These are phyloP conservation scores for Hypercompe scribonia DNA, from an alignment of 2,888 invertebrate species.

Conservation along the genomic window DNA sequence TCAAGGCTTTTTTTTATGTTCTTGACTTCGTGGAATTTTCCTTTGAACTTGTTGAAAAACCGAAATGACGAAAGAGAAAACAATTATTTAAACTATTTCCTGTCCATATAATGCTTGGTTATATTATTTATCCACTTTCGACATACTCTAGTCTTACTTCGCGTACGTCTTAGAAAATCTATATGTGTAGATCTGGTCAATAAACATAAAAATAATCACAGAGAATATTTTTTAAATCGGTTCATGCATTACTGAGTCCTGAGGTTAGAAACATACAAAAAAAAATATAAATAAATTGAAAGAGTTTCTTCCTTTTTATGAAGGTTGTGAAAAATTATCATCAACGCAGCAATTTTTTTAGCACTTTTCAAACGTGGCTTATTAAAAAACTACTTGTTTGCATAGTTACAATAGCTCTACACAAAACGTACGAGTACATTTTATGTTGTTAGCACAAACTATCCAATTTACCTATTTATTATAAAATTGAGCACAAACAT, in stretches of 20 bases:
- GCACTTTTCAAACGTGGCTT: too few species aligned
- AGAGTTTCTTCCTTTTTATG: too few species aligned
- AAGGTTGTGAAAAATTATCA: too few species aligned
- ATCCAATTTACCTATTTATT: neutral
- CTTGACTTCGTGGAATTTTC: neutral
- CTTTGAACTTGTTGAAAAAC: neutral
- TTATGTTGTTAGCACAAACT: neutral
- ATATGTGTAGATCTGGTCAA: neutral
- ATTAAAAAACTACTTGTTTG: too few species aligned
- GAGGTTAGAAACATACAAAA: too few species aligned
- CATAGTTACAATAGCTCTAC: too few species aligned
- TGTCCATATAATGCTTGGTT: neutral
- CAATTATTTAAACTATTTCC: neutral
- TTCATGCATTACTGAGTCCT: too few species aligned
- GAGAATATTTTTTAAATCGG: too few species aligned
- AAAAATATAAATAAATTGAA: too few species aligned
- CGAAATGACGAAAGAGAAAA: neutral
- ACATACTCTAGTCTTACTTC: neutral
- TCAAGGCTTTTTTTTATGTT: neutral
- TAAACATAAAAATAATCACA: too few species aligned
- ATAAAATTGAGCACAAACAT: slow-evolving; percentile 1
- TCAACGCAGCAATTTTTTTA: too few species aligned
- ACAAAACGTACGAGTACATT: neutral
- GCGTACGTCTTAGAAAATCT: neutral
- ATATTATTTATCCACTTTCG: neutral